These are phyloP conservation scores for Arnoldichthys spilopterus DNA, from an alignment of 2,797 vertebrate genomes.

Conservation along the genomic window DNA sequence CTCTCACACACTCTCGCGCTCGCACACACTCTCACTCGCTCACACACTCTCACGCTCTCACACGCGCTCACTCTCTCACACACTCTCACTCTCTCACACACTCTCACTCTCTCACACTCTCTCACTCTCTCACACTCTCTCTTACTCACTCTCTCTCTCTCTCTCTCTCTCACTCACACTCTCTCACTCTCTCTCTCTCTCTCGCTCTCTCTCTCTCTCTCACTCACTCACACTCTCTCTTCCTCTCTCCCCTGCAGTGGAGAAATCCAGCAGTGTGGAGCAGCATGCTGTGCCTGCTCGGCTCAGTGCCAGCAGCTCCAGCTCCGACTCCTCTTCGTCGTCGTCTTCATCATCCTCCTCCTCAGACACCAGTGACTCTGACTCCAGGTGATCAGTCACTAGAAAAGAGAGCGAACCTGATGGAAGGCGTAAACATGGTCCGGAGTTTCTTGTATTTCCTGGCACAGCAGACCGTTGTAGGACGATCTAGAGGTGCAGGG, in stretches of 20 bases:
- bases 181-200: neutral
- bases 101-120: too few species aligned
- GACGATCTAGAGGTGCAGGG: too few species aligned
- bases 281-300: conserved; percentile 77
- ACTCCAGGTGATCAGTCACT: conserved; percentile 78
- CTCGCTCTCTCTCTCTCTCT: too few species aligned
- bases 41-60: too few species aligned
- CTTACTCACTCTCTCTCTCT: too few species aligned
- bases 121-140: too few species aligned
- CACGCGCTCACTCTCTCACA: too few species aligned
- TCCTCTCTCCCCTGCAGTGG: conserved; percentile 70
- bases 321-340: conserved; percentile 86
- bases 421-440: neutral
- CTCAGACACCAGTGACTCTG: conserved; percentile 91
- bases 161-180: neutral
- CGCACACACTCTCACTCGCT: too few species aligned
- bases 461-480: conserved; percentile 47
- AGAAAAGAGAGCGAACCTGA: neutral
- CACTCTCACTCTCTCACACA: too few species aligned
- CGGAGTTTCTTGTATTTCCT: too few species aligned
- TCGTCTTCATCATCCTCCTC: conserved; percentile 83
- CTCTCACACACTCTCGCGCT: too few species aligned
- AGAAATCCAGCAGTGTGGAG: conserved; percentile 80
- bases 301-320: conserved; percentile 93
- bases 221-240: too few species aligned